Evolutionary conservation across 2,797 vertebrate genomes (phyloP).

Genomic region (Rallus crepitans): DNA sequence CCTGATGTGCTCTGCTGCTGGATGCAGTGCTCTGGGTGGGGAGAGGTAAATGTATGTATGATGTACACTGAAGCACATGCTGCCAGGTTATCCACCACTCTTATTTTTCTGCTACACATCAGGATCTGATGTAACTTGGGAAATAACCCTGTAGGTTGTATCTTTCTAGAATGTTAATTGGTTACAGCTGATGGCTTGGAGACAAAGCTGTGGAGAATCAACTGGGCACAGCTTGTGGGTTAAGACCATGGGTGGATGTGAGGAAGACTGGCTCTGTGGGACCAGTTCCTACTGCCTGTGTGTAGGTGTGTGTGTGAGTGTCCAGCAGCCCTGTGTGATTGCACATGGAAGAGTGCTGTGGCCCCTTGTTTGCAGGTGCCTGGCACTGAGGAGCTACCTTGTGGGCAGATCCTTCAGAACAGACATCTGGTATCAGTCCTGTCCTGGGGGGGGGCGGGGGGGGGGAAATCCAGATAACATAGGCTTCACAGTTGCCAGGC

Average conservation of each 20-base stretch:
- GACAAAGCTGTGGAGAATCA: not conserved
- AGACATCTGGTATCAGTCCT: not conserved
- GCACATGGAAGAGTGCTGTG: not conserved
- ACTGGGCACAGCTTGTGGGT: no score
- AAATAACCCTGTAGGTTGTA: not conserved
- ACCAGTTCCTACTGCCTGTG: not conserved
- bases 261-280: not conserved
- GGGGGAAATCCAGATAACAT: no score
- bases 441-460: no score
- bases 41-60: not conserved
- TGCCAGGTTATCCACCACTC: not conserved
- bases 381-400: not conserved
- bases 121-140: not conserved
- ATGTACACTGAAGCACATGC: rapidly evolving
- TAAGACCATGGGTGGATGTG: not conserved
- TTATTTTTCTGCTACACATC: not conserved
- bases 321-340: not conserved
- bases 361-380: not conserved
- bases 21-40: not conserved
- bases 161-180: not conserved
- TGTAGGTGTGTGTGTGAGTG: not conserved
- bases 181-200: not conserved
- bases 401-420: not conserved
- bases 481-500: not conserved
- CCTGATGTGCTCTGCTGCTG: not conserved